Evolutionary conservation across 92 coral and sea anemone genomes (phyloP).

Genomic region (Actinostola sp.): DNA sequence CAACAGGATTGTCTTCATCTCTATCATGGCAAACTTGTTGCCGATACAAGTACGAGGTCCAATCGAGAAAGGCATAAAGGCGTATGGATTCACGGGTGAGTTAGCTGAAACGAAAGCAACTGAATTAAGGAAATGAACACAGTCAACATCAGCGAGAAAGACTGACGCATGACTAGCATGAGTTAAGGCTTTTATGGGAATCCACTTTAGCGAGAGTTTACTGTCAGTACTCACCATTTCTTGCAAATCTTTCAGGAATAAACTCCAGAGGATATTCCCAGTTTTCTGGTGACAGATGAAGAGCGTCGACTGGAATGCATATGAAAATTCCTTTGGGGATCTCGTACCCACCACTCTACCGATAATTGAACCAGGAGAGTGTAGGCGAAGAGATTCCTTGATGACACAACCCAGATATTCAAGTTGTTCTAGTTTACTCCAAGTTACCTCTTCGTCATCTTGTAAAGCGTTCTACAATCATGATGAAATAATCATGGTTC

Average conservation of each 20-base stretch:
- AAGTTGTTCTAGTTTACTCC: constrained; percentile 13
- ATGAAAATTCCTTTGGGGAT: constrained; percentile 56
- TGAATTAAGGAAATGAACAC: not conserved
- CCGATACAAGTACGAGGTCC: constrained; percentile 79
- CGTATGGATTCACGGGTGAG: constrained; percentile 48
- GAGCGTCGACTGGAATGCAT: constrained; percentile 30
- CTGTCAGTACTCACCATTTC: too few relatives aligned
- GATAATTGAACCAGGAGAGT: constrained; percentile 54
- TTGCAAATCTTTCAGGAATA: constrained; percentile 64
- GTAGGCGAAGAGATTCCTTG: constrained; percentile 72
- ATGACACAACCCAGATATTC: too few relatives aligned
- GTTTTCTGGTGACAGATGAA: constrained; percentile 42
- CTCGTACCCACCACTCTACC: constrained; percentile 56
- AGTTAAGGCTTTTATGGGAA: too few relatives aligned
- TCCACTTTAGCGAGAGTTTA: not conserved
- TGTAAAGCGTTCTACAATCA: too few relatives aligned
- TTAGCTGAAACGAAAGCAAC: too few relatives aligned
- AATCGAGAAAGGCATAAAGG: constrained; percentile 67
- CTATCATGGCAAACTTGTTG: constrained; percentile 66
- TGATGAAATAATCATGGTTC: too few relatives aligned
- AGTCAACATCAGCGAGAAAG: too few relatives aligned
- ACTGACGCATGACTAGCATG: too few relatives aligned
- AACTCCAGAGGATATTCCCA: constrained; percentile 69
- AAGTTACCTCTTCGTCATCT: constrained; percentile 10
- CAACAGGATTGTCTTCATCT: constrained; percentile 61